Evolutionary conservation across 2,888 invertebrate species (phyloP), one percentile per base, ranked within the genome.

Genomic region (Andrena dorsata): DNA sequence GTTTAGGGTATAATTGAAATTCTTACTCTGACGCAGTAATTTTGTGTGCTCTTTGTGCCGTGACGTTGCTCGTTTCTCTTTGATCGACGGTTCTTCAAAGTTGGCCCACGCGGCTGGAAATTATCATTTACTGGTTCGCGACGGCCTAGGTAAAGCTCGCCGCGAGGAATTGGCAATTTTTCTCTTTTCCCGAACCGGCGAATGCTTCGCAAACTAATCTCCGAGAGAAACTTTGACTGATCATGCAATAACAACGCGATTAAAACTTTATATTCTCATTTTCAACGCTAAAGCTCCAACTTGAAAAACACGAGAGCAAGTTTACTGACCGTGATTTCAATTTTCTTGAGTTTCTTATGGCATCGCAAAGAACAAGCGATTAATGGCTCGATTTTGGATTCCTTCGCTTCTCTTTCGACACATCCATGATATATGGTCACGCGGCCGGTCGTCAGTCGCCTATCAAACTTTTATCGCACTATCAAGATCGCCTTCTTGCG

Each of bases 81-180:
- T 88, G 85, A 88, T 77, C 81, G 81, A 49, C 56, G 41, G 64
- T 80, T 82, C 79, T 75, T 86, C 88, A 86, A 86, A 88, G 83
- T 76, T 66, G 63, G 65, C 23, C 64, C 76, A 30, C 61, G 68
- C 75, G 28, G 82, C 82, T 77, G 80, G 76, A 82, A 83, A 83
- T 80, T 78, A 74, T 80, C 81, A 76, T 76, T 77, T 78, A 83
- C 82, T 68, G 83, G 82, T 77, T 53, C 65, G 20, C 51, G 35
- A 26, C 13, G 23, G 13, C 20, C 51, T 7, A 16, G 58, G 53
- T 58, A 58, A 51, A 61, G 30, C 51, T 66, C 16, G 6, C 28
- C 16, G 6, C 2, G 4, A 20, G 5, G 16, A 32, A 66, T 71
- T 78, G 60, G 60, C 61, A 26, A 78, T 78, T 75, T 63, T 6